Conservation (phyloP, 2,797 vertebrate genomes). For the Allochrocebus solatus region DNA sequence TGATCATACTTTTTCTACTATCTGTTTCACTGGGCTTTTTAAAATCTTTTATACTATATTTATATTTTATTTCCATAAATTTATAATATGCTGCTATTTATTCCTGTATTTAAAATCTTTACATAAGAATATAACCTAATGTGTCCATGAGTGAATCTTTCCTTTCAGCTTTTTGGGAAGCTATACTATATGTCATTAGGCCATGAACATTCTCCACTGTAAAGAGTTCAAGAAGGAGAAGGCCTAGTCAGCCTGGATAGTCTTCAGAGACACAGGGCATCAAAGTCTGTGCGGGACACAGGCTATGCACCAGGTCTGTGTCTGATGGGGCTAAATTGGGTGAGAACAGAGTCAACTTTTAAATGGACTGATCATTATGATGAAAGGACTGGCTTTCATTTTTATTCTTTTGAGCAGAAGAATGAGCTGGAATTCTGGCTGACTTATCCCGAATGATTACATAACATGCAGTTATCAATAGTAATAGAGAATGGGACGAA, state of each 20-base stretch:
- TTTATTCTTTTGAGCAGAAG: conserved; percentile 68
- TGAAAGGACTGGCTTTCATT: conserved; percentile 62
- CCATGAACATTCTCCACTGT: background rate
- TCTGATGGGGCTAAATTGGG: background rate
- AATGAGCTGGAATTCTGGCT: conserved; percentile 49
- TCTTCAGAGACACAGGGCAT: background rate
- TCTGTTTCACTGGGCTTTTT: background rate
- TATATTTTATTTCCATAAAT: background rate
- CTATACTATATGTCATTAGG: background rate
- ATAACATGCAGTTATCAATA: conserved; percentile 48
- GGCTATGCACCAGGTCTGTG: background rate
- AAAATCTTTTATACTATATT: background rate
- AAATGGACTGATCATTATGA: conserved; percentile 51
- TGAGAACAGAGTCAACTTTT: conserved; percentile 59
- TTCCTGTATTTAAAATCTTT: background rate
- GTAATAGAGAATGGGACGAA: conserved; percentile 50
- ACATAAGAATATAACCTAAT: background rate
- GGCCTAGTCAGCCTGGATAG: background rate
- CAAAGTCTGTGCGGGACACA: background rate
- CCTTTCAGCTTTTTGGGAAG: background rate
- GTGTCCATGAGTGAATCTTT: background rate
- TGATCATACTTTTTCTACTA: background rate
- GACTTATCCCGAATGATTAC: conserved; percentile 47
- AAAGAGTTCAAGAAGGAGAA: background rate
- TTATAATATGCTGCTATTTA: background rate